These are phyloP conservation scores for Crossocerus cetratus DNA, from an alignment of 2,888 invertebrate species.

Conservation along the genomic window DNA sequence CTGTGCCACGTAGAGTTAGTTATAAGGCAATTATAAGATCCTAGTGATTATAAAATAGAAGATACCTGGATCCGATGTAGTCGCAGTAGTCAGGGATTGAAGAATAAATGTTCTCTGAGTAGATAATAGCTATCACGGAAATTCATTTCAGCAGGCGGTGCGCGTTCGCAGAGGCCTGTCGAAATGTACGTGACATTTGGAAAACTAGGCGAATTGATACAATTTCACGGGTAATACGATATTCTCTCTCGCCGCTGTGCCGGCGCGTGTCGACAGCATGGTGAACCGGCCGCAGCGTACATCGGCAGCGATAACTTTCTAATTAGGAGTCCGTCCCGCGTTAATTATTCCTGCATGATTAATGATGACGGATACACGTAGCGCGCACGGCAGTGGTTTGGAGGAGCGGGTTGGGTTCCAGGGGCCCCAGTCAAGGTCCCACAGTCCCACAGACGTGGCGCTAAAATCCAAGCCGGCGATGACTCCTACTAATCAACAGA, in stretches of 20 bases:
- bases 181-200: slow-evolving; percentile 3
- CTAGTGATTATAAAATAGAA: no score
- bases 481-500: slow-evolving; percentile 63
- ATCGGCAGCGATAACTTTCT: slow-evolving; percentile 71
- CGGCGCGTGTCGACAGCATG: slow-evolving; percentile 11
- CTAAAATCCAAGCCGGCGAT: slow-evolving; percentile 35
- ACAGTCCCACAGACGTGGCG: slow-evolving; percentile 41
- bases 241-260: background rate
- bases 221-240: background rate
- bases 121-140: no score
- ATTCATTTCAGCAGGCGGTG: background rate
- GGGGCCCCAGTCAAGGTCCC: slow-evolving; percentile 9
- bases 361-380: slow-evolving; percentile 64
- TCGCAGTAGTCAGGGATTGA: no score
- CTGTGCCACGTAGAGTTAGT: no score
- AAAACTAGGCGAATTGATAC: no score
- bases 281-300: slow-evolving; percentile 45
- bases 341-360: slow-evolving; percentile 72
- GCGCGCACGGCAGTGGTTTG: slow-evolving; percentile 24
- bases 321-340: slow-evolving; percentile 69
- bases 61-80: no score
- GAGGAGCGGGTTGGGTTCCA: slow-evolving; percentile 34
- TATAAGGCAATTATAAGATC: no score
- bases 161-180: slow-evolving; percentile 4
- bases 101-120: no score